Evolutionary conservation across 2,113 vertebrate genomes (phyloP), one percentile per base, ranked within the genome.

Genomic region (Paraplagusia blochii): DNA sequence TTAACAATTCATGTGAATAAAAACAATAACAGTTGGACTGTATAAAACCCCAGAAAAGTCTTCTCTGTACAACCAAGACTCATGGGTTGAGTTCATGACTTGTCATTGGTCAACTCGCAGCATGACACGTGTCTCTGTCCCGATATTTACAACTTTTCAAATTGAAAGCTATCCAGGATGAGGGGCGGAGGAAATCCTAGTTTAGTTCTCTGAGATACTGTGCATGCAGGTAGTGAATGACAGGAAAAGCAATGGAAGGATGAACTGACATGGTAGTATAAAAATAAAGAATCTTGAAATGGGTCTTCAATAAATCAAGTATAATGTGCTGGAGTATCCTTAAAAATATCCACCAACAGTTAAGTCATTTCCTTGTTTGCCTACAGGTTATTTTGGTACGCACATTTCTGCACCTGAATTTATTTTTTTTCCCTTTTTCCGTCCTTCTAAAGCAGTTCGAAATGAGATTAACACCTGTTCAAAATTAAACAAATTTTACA

Each of bases 141-240:
- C 14, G 35, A 77, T 85, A 88, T 90, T 80, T 88, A 90, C 85
- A 90, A 44, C 73, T 76, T 66, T 40, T 12, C 5, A 42, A 63
- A 54, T 29, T 29, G 22, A 29, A 13, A 40, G 12, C 9, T 11
- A 40, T 12, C 38, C 38, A 13, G 38, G 38, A 40, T 63, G 74
- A 79, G 18, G 56, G 43, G 49, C 11, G 39, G 63, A 58, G 71
- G 53, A 69, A 69, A 66, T 65, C 16, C 72, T 10, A 9, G 51
- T 58, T 58, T 7, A 8, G 49, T 48, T 62, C 53, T 85, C 69
- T 76, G 53, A 38, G 62, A 52, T 39, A 46, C 65, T 53, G 38
- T 51, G n/a, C 53, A 19, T 61, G 16, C 33, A 17, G 69, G 58
- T 45, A 19, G 52, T 46, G 1, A 34, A 44, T 22, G 14, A 16